These are phyloP conservation scores for Ephydatia muelleri DNA, from an alignment of 37 sponge, comb jelly and placozoan genomes.

Conservation along the genomic window DNA sequence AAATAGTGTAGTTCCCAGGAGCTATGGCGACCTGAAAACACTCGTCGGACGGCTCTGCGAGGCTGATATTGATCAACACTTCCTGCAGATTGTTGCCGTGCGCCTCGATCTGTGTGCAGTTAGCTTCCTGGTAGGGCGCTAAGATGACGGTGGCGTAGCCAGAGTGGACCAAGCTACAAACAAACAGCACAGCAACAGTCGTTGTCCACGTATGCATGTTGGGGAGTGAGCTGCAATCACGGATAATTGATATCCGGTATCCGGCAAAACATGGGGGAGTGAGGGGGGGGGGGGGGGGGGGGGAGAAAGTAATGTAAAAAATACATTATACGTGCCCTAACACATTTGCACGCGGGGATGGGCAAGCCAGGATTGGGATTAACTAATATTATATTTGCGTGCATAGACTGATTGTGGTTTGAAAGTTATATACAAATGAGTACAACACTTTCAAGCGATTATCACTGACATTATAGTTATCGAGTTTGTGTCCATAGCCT, in stretches of 20 bases:
- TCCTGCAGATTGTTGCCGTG: not conserved
- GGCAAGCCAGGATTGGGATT: not conserved
- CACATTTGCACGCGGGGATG: not conserved
- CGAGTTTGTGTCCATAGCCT: too few relatives aligned
- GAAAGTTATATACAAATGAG: too few relatives aligned
- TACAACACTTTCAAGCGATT: too few relatives aligned
- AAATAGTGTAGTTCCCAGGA: not conserved
- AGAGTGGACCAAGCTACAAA: conserved; percentile 23
- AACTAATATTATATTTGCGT: too few relatives aligned
- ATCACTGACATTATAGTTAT: too few relatives aligned
- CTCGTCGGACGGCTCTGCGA: not conserved
- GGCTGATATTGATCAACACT: not conserved
- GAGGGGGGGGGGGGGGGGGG: not conserved
- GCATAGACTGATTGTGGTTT: too few relatives aligned
- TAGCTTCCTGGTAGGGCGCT: too few relatives aligned
- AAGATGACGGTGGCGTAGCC: too few relatives aligned
- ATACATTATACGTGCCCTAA: not conserved
- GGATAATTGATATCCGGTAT: too few relatives aligned
- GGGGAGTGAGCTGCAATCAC: not conserved
- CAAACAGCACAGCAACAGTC: not conserved
- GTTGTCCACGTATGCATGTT: not conserved
- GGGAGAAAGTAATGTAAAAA: not conserved
- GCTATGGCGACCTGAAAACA: not conserved
- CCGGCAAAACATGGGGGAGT: conserved; percentile 8
- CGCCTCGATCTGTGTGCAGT: not conserved